phyloP scores from a whole-genome alignment of 2,888 invertebrate species.

The Malacosoma neustria region DNA sequence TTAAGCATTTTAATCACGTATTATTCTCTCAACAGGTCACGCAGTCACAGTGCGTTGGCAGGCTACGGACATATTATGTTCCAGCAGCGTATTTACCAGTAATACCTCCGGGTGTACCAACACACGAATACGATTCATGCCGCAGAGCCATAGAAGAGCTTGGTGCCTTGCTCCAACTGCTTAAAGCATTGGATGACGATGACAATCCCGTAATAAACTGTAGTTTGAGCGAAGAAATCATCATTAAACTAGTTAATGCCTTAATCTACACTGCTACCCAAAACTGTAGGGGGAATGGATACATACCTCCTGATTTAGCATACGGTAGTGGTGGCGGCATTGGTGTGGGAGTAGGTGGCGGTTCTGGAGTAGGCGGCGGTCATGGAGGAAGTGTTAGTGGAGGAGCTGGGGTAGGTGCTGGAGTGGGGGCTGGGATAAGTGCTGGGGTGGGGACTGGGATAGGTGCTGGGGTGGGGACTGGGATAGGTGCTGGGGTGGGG shows the following conservation, averaged over 20 bases:
- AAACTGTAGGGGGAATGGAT: conserved; percentile 18
- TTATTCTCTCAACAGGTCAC: conserved; percentile 29
- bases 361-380: conserved; percentile 2
- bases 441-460: conserved; percentile 7
- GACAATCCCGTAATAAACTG: conserved; percentile 5
- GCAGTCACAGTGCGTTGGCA: conserved; percentile 19
- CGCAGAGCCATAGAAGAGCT: conserved; percentile 25
- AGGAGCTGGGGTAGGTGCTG: conserved; percentile 3
- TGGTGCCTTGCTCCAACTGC: conserved; percentile 19
- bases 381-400: conserved; percentile 4
- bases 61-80: conserved; percentile 6
- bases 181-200: conserved; percentile 15
- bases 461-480: conserved; percentile 9
- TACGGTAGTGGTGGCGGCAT: background rate
- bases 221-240: conserved; percentile 37
- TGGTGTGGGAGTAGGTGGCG: conserved; percentile 5
- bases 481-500: conserved; percentile 7
- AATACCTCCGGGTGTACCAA: conserved; percentile 1
- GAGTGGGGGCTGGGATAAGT: background rate
- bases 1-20: too few relatives aligned
- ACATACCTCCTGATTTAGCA: conserved; percentile 5
- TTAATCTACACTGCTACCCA: conserved; percentile 39
- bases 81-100: conserved; percentile 4
- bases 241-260: conserved; percentile 48
- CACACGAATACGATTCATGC: conserved; percentile 19